These are phyloP conservation scores for Amphimallon solstitiale DNA, from an alignment of 2,888 invertebrate genomes.

Conservation along the genomic window DNA sequence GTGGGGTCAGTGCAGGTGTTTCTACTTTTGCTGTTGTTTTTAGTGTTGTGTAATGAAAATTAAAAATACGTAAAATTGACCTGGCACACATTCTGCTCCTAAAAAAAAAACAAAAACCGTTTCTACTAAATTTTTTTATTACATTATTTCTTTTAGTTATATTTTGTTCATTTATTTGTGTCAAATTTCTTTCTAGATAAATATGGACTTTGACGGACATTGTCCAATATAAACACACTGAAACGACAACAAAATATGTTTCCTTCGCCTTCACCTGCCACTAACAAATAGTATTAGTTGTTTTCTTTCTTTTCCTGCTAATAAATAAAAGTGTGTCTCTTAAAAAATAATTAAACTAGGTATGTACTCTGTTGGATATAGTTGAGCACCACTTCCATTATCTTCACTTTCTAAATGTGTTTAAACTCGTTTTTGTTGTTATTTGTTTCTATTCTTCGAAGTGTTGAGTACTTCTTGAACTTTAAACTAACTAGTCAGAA, in stretches of 20 bases:
- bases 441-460: no score
- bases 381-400: neutral
- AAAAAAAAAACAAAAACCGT: no score
- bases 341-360: slow-evolving; percentile 26
- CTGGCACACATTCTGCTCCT: slow-evolving; percentile 34
- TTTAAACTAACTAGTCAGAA: neutral
- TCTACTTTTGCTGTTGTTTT: slow-evolving; percentile 41
- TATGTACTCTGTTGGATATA: slow-evolving; percentile 32
- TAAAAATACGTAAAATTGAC: slow-evolving; percentile 21
- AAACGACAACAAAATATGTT: slow-evolving; percentile 40
- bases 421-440: no score
- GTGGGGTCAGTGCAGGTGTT: slow-evolving; percentile 59
- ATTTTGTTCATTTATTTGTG: slow-evolving; percentile 13
- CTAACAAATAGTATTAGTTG: slow-evolving; percentile 37
- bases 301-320: slow-evolving; percentile 39
- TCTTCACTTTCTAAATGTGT: no score
- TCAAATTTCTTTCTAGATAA: slow-evolving; percentile 38
- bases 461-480: no score
- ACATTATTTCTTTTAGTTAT: neutral
- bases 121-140: slow-evolving; percentile 7
- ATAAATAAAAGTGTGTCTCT: slow-evolving; percentile 24
- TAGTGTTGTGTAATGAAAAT: slow-evolving; percentile 32
- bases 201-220: slow-evolving; percentile 30
- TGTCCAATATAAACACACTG: slow-evolving; percentile 37
- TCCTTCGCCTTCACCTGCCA: slow-evolving; percentile 36